A percentile compares a stretch with the other conserved stretches of the same genome.
Conservation (phyloP, 2,888 invertebrate species). For the Acanthopleura granulata region DNA sequence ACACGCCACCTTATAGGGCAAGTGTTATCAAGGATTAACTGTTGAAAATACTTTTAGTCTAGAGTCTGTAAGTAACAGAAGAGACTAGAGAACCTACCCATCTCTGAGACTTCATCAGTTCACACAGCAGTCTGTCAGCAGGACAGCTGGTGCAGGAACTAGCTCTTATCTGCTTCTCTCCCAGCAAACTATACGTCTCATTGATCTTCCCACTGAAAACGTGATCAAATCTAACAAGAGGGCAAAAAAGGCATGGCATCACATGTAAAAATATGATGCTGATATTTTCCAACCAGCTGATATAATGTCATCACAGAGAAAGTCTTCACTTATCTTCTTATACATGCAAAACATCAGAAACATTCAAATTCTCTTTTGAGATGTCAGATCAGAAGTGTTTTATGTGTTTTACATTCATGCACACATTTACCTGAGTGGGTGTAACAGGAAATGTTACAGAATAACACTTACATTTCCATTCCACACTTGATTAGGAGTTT, state of each 20-base stretch:
- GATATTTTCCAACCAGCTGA: no score
- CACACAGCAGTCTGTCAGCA: constrained; percentile 14
- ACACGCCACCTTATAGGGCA: no score
- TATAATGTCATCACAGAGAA: no score
- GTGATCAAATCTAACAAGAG: neutral
- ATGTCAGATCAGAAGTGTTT: no score
- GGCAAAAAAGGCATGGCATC: neutral
- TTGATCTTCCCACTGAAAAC: neutral
- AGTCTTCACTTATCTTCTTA: no score
- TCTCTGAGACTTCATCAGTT: neutral
- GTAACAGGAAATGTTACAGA: no score
- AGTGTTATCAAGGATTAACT: no score
- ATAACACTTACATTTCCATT: constrained; percentile 9
- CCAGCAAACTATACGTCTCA: neutral
- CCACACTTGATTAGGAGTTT: constrained; percentile 17
- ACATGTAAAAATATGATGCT: neutral
- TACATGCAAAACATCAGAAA: no score
- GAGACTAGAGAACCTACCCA: neutral
- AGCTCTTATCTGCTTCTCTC: neutral
- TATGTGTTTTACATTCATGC: no score
- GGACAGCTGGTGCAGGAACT: neutral
- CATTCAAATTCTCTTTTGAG: no score
- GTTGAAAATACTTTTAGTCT: no score
- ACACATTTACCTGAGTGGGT: no score
- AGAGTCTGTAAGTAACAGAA: neutral